Percentiles rank a stretch among this genome's conserved stretches.
Evolutionary conservation across 2,888 invertebrate genomes (phyloP).

Genomic region (Miltochrista miniata): DNA sequence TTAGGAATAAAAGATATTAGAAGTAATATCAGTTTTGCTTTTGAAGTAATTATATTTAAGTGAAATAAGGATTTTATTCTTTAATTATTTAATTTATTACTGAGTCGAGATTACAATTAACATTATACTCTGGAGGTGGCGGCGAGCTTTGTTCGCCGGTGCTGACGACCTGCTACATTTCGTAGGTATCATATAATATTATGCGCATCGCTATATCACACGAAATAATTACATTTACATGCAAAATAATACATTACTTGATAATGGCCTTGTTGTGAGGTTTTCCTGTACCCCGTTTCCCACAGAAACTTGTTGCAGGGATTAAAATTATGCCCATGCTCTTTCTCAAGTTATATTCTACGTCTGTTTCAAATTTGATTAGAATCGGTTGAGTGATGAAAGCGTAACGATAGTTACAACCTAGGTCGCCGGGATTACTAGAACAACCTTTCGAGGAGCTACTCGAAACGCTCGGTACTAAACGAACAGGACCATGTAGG

Average conservation of each 20-base stretch:
- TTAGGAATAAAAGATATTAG: not conserved
- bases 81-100: not conserved
- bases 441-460: too few species aligned
- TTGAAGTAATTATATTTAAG: conserved; percentile 14
- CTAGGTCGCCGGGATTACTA: too few species aligned
- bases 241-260: not conserved
- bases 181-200: conserved; percentile 36
- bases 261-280: too few species aligned
- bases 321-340: too few species aligned
- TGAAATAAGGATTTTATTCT: conserved; percentile 2
- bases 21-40: not conserved
- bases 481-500: too few species aligned
- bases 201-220: conserved; percentile 41
- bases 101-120: not conserved
- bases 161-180: conserved; percentile 40
- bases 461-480: too few species aligned
- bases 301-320: too few species aligned
- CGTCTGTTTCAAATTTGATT: too few species aligned
- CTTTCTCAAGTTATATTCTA: too few species aligned
- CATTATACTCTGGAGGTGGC: conserved; percentile 16
- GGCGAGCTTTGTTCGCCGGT: conserved; percentile 40
- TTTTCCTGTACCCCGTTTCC: too few species aligned
- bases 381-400: too few species aligned
- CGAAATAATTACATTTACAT: conserved; percentile 14
- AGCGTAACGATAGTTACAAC: too few species aligned